Conservation (phyloP, 2,113 vertebrate species). For the Eonycteris spelaea region DNA sequence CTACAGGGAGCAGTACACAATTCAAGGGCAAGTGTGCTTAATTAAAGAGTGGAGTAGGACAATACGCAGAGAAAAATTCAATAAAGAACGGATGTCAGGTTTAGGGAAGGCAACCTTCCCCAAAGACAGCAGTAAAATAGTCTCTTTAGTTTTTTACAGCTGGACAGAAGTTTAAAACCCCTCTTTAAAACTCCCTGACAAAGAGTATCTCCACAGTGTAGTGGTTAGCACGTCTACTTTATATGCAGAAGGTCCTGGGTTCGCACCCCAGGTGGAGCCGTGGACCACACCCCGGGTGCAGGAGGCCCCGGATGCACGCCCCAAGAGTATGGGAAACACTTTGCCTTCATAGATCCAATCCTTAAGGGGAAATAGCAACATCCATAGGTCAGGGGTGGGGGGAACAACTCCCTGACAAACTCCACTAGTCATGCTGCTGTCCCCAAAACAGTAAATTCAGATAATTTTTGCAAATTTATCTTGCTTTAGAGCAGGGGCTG, state of each 20-base stretch:
- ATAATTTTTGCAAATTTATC: not conserved
- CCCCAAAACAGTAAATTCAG: not conserved
- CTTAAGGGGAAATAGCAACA: no score
- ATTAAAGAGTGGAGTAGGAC: not conserved
- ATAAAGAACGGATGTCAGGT: not conserved
- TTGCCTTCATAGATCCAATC: no score
- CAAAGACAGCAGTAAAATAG: not conserved
- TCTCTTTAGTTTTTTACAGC: not conserved
- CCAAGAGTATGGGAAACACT: no score
- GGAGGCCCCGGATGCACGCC: no score
- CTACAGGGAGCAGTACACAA: not conserved
- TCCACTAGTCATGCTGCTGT: not conserved
- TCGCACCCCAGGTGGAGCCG: no score
- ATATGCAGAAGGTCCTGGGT: no score
- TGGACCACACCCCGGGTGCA: no score
- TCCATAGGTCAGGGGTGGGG: no score
- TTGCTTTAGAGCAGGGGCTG: not conserved
- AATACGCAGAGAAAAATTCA: not conserved
- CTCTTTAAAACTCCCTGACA: not conserved
- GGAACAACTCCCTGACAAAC: not conserved
- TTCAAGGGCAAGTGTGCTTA: not conserved
- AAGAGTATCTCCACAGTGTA: not conserved
- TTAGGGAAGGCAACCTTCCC: not conserved
- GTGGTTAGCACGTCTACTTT: no score
- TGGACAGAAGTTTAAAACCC: not conserved